Evolutionary conservation across 2,888 invertebrate genomes (phyloP).

Genomic region (Acronicta aceris): DNA sequence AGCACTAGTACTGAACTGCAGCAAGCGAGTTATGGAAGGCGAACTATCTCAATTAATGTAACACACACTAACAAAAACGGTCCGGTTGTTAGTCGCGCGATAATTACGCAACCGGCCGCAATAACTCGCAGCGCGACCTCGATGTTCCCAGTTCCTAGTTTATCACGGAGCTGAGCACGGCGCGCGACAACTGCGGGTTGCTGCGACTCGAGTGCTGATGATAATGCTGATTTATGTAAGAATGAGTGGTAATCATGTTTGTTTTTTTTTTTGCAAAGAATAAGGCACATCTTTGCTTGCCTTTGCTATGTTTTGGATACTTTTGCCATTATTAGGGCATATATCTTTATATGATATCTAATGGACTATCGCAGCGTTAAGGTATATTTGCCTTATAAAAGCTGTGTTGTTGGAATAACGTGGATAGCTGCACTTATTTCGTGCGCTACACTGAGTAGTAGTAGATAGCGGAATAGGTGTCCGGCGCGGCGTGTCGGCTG

Average conservation of each 20-base stretch:
- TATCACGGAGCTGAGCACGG: slow-evolving; percentile 8
- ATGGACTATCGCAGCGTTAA: too few relatives aligned
- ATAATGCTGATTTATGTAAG: not conserved
- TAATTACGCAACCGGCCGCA: slow-evolving; percentile 7
- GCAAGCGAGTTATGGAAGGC: slow-evolving; percentile 9
- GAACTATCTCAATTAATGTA: not conserved
- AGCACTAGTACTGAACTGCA: not conserved
- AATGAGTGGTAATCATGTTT: not conserved
- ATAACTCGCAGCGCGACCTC: slow-evolving; percentile 3
- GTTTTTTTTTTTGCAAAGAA: too few relatives aligned
- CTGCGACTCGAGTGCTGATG: slow-evolving; percentile 4
- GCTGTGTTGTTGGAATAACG: too few relatives aligned
- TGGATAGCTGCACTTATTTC: too few relatives aligned
- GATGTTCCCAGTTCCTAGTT: slow-evolving; percentile 13
- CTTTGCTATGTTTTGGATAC: too few relatives aligned
- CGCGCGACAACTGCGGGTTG: not conserved
- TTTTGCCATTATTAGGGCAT: too few relatives aligned
- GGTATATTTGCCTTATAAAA: too few relatives aligned
- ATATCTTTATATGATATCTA: too few relatives aligned
- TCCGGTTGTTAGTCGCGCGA: slow-evolving; percentile 4
- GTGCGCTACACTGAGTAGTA: too few relatives aligned
- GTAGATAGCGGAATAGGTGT: too few relatives aligned
- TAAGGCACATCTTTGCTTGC: too few relatives aligned
- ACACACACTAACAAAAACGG: not conserved
- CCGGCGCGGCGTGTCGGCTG: too few relatives aligned